phyloP scores from a whole-genome alignment of 2,797 vertebrate genomes.

The Hippocampus kuda region DNA sequence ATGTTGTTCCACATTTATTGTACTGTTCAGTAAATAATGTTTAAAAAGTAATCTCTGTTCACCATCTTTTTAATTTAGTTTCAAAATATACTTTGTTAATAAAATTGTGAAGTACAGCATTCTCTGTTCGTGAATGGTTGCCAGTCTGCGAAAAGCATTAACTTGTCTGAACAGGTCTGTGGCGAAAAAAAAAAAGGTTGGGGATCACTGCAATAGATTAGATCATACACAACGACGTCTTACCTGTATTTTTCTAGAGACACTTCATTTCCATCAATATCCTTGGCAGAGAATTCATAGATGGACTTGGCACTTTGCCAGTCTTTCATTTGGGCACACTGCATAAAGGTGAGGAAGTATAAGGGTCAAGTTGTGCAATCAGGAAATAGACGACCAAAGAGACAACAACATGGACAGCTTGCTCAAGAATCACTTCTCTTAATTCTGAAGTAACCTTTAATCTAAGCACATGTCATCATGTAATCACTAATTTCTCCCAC shows the following conservation, averaged over 20 bases:
- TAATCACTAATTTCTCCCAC: no score
- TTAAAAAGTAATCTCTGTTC: no score
- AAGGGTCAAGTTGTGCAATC: background rate
- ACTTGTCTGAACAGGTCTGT: no score
- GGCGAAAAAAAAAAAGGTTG: no score
- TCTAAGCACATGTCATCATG: background rate
- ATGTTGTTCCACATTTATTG: no score
- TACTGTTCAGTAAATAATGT: no score
- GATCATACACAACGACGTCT: background rate
- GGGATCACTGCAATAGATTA: background rate
- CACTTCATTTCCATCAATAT: conserved; percentile 82
- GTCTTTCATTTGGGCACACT: conserved; percentile 76
- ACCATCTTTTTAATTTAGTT: no score
- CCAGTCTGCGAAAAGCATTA: no score
- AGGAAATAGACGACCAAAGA: no score
- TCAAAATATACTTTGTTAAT: no score
- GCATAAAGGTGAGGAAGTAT: background rate
- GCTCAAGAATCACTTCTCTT: background rate
- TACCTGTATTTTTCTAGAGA: conserved; percentile 85
- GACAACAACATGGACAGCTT: background rate
- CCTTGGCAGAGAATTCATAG: conserved; percentile 81
- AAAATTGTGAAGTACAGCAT: no score
- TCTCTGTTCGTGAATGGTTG: no score
- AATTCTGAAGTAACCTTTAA: background rate
- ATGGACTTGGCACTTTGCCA: conserved; percentile 80